Base-by-base conservation (phyloP, 2,888 invertebrate species). In the Dynastes tityus region DNA sequence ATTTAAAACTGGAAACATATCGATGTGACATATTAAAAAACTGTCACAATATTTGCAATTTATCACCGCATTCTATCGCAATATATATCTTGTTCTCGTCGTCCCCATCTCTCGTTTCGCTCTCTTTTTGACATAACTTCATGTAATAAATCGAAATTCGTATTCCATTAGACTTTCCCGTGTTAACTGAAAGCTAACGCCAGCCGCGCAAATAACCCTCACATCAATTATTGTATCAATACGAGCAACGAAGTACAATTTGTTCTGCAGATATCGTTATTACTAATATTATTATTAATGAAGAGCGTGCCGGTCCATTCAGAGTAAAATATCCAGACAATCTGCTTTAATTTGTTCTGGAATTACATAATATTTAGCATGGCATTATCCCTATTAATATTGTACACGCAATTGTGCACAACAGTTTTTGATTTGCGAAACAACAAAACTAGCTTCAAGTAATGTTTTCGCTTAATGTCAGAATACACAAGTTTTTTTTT, bases 1-100 rank as follows among this genome's bases (percentile, higher is more conserved):
- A 8, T 58, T 16, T 22, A 58, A 58, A 58, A 58, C 16, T 32
- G 63, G 13, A 11, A 63, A n/a, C 63, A 63, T 32, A 63, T 63
- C 63, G 27, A 63, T 32, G 13, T 32, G 32, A 3, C 63, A 8
- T 27, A 63, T 63, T 13, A 63, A 63, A 63, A 13, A 63, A 29
- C 63, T 29, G 11, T 63, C 32, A 61, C 29, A 61, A 61, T 61
- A 61, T 61, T 63, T 11, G 63, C 63, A 32, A 63, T 63, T 63
- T 32, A 32, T 63, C 63, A 63, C 27, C 22, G 27, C 29, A 5
- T 6, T 8, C 3, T 61, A 11, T 22, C 61, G 61, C 9, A 29
- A 61, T 61, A 27, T 4, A 27, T 32, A 4, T 29, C 63, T 32
- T 11, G 29, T 32, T 29, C 1, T 11, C 8, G 8, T 9, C 8